These are phyloP conservation scores for Tachuris rubrigastra DNA, from an alignment of 2,113 vertebrate species.

Conservation along the genomic window DNA sequence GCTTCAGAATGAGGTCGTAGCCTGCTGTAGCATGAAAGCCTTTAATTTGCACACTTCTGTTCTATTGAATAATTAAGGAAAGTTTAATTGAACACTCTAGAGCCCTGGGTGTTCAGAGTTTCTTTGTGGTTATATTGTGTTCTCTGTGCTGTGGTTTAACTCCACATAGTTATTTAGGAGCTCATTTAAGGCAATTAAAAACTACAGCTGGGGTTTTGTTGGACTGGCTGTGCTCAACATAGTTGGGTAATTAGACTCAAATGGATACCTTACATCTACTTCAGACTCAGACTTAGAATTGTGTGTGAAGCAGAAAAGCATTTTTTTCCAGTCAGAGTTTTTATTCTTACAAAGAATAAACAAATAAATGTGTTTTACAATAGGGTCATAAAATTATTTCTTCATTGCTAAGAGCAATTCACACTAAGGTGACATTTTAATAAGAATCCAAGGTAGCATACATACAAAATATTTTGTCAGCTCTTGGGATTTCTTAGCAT, in stretches of 20 bases:
- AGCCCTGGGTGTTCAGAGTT: constrained; percentile 28
- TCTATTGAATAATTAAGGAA: constrained; percentile 62
- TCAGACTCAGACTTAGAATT: not conserved
- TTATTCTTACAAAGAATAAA: not conserved
- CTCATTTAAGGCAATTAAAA: constrained; percentile 59
- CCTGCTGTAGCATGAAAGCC: constrained; percentile 57
- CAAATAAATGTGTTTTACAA: not conserved
- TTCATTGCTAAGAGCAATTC: not conserved
- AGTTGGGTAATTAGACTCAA: constrained; percentile 33
- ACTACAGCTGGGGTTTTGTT: constrained; percentile 50
- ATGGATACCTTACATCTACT: constrained; percentile 22
- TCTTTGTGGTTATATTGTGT: constrained; percentile 12
- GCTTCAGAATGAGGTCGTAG: constrained; percentile 45
- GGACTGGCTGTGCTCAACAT: not conserved
- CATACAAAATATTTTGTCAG: constrained; percentile 30
- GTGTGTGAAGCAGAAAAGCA: not conserved
- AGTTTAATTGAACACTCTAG: constrained; percentile 53
- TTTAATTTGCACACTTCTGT: constrained; percentile 62
- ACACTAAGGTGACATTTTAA: not conserved
- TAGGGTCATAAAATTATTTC: not conserved
- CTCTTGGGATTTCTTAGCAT: not conserved
- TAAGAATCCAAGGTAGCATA: not conserved
- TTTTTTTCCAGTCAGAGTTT: not conserved
- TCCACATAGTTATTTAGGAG: constrained; percentile 40
- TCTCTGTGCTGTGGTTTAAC: constrained; percentile 16